These are phyloP conservation scores for Strigamia transsilvanica DNA, from an alignment of 2,888 invertebrate genomes.

Conservation along the genomic window DNA sequence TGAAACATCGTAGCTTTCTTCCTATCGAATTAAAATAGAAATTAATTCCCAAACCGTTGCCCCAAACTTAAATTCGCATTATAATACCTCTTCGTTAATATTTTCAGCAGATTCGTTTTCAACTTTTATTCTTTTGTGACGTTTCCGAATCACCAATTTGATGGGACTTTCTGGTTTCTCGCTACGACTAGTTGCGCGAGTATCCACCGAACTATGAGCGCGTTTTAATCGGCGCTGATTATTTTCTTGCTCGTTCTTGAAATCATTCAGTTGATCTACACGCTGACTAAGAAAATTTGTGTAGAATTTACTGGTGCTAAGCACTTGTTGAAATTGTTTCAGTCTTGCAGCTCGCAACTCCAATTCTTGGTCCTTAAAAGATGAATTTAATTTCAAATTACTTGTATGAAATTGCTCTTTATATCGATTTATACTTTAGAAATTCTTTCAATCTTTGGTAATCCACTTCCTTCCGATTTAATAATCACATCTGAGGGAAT, in stretches of 20 bases:
- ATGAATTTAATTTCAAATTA: background rate
- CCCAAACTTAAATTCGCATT: too few relatives aligned
- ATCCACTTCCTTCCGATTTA: background rate
- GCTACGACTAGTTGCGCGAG: too few relatives aligned
- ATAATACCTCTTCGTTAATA: too few relatives aligned
- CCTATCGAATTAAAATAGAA: too few relatives aligned
- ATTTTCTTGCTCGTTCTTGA: background rate
- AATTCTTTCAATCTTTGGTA: background rate
- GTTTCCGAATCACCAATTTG: too few relatives aligned
- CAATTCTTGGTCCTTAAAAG: background rate
- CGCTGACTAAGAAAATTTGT: conserved; percentile 58
- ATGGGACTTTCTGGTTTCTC: too few relatives aligned
- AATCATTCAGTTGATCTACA: conserved; percentile 52
- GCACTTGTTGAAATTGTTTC: conserved; percentile 59
- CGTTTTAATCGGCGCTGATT: too few relatives aligned
- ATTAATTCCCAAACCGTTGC: too few relatives aligned
- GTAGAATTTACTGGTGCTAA: conserved; percentile 59
- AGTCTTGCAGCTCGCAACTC: conserved; percentile 57
- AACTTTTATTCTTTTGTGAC: too few relatives aligned
- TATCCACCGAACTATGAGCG: too few relatives aligned
- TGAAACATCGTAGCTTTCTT: background rate
- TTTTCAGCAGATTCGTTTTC: too few relatives aligned
- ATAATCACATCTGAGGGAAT: too few relatives aligned
- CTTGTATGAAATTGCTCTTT: background rate
- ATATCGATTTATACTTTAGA: background rate